Conservation (phyloP, 2,797 vertebrate genomes). For the Enteromius mattozi region DNA sequence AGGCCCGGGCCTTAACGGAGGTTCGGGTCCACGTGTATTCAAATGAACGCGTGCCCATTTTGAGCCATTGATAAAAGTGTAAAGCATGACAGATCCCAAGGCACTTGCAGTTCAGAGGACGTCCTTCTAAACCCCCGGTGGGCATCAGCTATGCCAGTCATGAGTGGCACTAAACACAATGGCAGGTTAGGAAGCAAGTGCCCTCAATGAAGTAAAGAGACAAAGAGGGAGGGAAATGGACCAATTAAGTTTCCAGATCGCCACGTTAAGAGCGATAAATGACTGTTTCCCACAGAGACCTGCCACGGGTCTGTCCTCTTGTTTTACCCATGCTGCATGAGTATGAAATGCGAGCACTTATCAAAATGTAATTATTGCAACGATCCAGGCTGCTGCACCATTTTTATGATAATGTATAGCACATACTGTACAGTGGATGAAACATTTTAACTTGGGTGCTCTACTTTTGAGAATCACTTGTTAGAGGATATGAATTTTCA, state of each 20-base stretch:
- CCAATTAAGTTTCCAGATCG: constrained; percentile 58
- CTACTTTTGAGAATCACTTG: not conserved
- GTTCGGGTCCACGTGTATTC: constrained; percentile 3
- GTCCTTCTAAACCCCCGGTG: constrained; percentile 35
- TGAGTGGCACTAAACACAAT: constrained; percentile 53
- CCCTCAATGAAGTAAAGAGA: constrained; percentile 29
- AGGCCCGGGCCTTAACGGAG: not conserved
- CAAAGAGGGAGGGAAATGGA: constrained; percentile 18
- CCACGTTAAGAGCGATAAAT: constrained; percentile 47
- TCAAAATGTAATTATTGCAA: constrained; percentile 47
- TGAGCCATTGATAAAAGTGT: constrained; percentile 40
- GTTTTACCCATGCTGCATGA: constrained; percentile 14
- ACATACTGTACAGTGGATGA: not conserved
- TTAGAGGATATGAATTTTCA: not conserved
- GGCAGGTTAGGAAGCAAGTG: constrained; percentile 59
- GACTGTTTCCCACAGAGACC: constrained; percentile 51
- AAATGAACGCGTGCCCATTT: constrained; percentile 7
- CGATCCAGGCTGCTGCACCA: not conserved
- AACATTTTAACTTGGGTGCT: not conserved
- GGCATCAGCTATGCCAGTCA: constrained; percentile 23
- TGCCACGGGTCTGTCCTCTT: constrained; percentile 37
- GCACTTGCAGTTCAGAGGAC: constrained; percentile 39
- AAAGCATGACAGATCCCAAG: constrained; percentile 11
- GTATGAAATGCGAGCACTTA: constrained; percentile 44
- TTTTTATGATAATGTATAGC: not conserved